These are phyloP conservation scores for Aricia artaxerxes DNA, from an alignment of 2,888 invertebrate species.

Conservation along the genomic window DNA sequence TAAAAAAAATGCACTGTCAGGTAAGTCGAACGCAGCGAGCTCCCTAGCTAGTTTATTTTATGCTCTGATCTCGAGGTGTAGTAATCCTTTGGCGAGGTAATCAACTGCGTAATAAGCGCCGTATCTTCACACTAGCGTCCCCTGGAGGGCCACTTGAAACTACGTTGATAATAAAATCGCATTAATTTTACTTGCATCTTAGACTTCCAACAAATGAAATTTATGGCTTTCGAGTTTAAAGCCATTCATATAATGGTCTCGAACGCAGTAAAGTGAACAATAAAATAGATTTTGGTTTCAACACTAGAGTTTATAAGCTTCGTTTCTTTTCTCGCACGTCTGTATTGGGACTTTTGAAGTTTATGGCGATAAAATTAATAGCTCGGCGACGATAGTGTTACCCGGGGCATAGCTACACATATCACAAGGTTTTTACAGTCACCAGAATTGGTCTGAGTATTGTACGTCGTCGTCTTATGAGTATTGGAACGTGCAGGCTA, in stretches of 20 bases:
- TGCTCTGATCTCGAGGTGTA: constrained; percentile 36
- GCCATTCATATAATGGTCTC: background rate
- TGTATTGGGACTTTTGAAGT: constrained; percentile 3
- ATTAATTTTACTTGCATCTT: constrained; percentile 32
- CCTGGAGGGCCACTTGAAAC: constrained; percentile 36
- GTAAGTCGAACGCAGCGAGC: constrained; percentile 27
- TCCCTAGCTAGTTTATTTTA: constrained; percentile 40
- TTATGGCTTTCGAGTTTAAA: constrained; percentile 10
- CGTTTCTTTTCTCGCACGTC: constrained; percentile 13
- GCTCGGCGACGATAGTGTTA: background rate
- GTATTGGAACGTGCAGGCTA: too few species aligned
- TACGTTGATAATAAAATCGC: constrained; percentile 34
- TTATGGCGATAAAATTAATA: background rate
- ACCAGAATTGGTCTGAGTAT: background rate
- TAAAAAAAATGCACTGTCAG: background rate
- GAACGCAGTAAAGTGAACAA: constrained; percentile 11
- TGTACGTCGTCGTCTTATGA: too few species aligned
- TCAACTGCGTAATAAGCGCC: constrained; percentile 36
- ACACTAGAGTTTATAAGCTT: constrained; percentile 13
- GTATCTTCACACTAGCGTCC: constrained; percentile 52
- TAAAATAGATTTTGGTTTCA: constrained; percentile 18
- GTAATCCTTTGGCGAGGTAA: constrained; percentile 36
- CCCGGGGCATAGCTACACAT: too few species aligned
- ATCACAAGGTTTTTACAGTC: too few species aligned
- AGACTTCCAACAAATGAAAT: constrained; percentile 10